A percentile compares a stretch with the other conserved stretches of the same genome.
Conservation (phyloP, 1,140 invertebrate genomes). For the Amyelois transitella region DNA sequence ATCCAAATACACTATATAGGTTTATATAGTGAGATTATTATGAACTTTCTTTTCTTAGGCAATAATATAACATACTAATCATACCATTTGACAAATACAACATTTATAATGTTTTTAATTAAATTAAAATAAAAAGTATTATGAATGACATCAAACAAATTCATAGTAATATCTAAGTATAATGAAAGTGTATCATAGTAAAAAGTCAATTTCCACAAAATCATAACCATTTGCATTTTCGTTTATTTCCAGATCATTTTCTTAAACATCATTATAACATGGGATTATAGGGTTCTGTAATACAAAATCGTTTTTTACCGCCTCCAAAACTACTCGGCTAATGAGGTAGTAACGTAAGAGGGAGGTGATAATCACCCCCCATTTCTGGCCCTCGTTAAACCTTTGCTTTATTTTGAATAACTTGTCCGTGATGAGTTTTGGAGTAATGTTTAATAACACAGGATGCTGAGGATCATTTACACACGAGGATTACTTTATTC, state of each 20-base stretch:
- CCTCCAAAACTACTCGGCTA: conserved; percentile 21
- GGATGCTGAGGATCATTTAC: conserved; percentile 1
- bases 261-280: conserved; percentile 1
- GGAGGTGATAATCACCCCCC: conserved; percentile 42
- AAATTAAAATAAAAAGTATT: no score
- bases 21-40: no score
- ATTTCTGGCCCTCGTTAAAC: conserved; percentile 30
- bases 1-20: neutral
- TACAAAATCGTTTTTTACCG: conserved; percentile 16
- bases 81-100: no score
- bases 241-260: neutral
- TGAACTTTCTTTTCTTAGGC: no score
- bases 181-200: no score
- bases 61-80: no score
- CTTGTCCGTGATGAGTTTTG: neutral
- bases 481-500: neutral
- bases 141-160: no score
- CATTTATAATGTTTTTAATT: no score
- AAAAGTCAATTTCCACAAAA: no score
- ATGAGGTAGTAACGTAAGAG: conserved; percentile 34
- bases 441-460: conserved; percentile 1
- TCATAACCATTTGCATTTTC: neutral
- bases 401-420: conserved; percentile 27
- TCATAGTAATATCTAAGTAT: no score
- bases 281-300: conserved; percentile 4